Conservation (phyloP, 2,888 invertebrate genomes). For the Venusia cambrica region DNA sequence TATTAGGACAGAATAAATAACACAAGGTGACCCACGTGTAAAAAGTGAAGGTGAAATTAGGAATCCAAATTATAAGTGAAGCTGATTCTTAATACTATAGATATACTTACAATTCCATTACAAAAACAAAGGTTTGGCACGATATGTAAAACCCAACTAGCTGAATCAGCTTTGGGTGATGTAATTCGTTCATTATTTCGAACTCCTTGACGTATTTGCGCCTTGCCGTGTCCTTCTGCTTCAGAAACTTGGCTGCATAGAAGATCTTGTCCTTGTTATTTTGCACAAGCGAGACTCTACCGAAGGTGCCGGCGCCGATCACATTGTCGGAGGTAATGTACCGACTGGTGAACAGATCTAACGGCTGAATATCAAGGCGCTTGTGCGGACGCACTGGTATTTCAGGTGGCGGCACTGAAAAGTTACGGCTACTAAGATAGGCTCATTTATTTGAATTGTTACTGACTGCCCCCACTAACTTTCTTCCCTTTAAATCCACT, state of each 20-base stretch:
- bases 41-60: too few relatives aligned
- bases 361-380: not conserved
- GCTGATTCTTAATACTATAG: too few relatives aligned
- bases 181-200: constrained; percentile 90
- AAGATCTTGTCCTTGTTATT: constrained; percentile 54
- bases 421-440: too few relatives aligned
- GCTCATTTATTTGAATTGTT: too few relatives aligned
- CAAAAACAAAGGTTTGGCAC: constrained; percentile 85
- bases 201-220: constrained; percentile 92
- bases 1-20: too few relatives aligned
- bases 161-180: constrained; percentile 92
- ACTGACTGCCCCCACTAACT: too few relatives aligned
- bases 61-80: too few relatives aligned
- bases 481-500: too few relatives aligned
- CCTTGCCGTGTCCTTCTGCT: constrained; percentile 86
- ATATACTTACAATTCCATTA: constrained; percentile 89
- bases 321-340: constrained; percentile 21
- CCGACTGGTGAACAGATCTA: constrained; percentile 3
- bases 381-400: not conserved
- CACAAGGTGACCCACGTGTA: too few relatives aligned
- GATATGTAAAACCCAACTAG: constrained; percentile 36
- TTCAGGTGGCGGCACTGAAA: constrained; percentile 17
- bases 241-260: constrained; percentile 92
- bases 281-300: constrained; percentile 33
- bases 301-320: constrained; percentile 40